Percentiles rank a stretch among this genome's conserved stretches.
phyloP scores from a whole-genome alignment of 2,888 invertebrate genomes.

The Nematopogon swammerdamellus region DNA sequence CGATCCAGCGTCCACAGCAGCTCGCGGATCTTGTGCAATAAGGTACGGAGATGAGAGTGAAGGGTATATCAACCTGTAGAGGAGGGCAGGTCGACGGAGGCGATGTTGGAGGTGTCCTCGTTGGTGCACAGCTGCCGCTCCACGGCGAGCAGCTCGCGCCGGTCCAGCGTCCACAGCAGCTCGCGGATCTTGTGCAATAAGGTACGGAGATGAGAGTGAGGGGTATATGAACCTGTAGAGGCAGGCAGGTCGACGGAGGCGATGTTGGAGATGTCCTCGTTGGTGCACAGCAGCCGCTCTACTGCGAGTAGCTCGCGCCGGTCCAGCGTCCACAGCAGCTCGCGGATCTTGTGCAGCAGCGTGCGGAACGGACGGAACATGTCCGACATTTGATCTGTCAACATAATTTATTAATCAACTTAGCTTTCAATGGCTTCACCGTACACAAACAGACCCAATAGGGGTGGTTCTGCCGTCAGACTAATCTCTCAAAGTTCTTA shows the following conservation, averaged over 20 bases:
- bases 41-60: conserved; percentile 76
- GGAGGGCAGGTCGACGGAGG: conserved; percentile 36
- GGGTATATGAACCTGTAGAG: background rate
- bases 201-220: conserved; percentile 74
- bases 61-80: background rate
- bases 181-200: conserved; percentile 89
- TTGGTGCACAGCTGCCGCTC: conserved; percentile 90
- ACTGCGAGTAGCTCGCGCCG: conserved; percentile 79
- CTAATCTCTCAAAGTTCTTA: too few species aligned
- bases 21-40: conserved; percentile 89
- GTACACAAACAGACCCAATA: too few species aligned
- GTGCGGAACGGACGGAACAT: conserved; percentile 96
- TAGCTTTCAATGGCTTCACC: too few species aligned
- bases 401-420: too few species aligned
- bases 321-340: conserved; percentile 84
- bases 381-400: conserved; percentile 80
- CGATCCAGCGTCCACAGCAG: conserved; percentile 84
- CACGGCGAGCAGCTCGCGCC: conserved; percentile 78
- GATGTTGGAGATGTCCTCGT: conserved; percentile 68
- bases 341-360: conserved; percentile 86
- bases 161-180: conserved; percentile 82
- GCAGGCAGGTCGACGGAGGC: conserved; percentile 35
- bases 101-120: conserved; percentile 64
- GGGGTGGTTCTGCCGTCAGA: too few species aligned
- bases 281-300: conserved; percentile 87